A percentile compares a stretch with the other conserved stretches of the same genome.
These are phyloP conservation scores for Sebastes itinus DNA, from an alignment of 2,797 vertebrate species.

Conservation along the genomic window DNA sequence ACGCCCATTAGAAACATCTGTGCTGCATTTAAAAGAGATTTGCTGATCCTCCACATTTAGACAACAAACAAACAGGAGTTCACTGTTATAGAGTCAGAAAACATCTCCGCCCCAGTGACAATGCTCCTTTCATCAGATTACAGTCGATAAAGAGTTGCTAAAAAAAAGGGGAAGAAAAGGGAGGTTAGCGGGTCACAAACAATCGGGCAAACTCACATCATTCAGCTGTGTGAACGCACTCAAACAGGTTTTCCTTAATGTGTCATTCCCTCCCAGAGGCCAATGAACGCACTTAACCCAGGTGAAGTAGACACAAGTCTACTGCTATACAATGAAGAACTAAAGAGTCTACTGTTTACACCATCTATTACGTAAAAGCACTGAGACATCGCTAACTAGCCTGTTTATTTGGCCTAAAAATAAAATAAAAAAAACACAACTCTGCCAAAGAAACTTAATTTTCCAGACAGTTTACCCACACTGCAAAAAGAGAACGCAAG, in stretches of 20 bases:
- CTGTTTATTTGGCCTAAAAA: background rate
- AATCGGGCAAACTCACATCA: background rate
- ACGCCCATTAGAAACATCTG: background rate
- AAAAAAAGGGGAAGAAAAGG: background rate
- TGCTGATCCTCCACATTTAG: background rate
- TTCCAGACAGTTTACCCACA: background rate
- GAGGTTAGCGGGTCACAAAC: background rate
- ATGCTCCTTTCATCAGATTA: conserved; percentile 1
- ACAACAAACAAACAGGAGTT: background rate
- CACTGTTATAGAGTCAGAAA: background rate
- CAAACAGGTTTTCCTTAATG: conserved; percentile 56
- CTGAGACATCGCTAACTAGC: background rate
- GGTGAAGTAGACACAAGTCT: background rate
- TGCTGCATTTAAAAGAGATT: background rate
- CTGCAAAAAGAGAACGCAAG: background rate
- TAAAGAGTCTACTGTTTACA: background rate
- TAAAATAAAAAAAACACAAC: background rate
- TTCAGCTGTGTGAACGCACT: background rate
- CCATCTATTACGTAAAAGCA: background rate
- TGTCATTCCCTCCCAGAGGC: conserved; percentile 3
- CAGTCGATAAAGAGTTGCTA: background rate
- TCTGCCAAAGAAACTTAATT: background rate
- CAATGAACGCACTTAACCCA: conserved; percentile 5
- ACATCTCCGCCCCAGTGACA: background rate
- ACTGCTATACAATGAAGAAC: background rate